A percentile compares a stretch with the other conserved stretches of the same genome.
Conservation (phyloP, 2,113 vertebrate genomes). For the Fulica atra region DNA sequence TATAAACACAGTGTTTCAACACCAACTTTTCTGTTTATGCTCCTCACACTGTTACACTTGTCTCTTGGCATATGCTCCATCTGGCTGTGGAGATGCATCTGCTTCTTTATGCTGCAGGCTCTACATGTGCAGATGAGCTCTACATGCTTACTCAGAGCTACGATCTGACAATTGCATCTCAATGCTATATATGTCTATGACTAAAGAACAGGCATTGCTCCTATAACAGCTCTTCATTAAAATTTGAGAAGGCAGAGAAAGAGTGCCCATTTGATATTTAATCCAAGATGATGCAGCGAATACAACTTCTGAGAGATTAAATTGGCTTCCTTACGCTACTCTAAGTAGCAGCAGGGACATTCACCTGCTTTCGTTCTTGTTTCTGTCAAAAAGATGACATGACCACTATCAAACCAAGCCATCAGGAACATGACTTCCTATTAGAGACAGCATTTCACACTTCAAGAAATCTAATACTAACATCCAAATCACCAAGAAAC, state of each 20-base stretch:
- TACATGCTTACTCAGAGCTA: neutral
- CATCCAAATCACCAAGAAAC: neutral
- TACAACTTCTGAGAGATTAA: neutral
- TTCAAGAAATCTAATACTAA: neutral
- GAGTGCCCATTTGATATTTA: neutral
- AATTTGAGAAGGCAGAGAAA: neutral
- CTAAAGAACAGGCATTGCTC: neutral
- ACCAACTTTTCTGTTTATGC: conserved; percentile 54
- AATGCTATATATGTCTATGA: neutral
- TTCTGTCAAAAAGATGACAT: neutral
- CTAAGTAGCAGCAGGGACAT: neutral
- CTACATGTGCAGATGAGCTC: conserved; percentile 53
- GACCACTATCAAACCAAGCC: neutral
- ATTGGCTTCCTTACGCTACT: neutral
- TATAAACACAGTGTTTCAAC: conserved; percentile 56
- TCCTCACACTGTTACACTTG: conserved; percentile 40
- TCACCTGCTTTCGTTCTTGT: neutral
- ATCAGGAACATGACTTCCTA: neutral
- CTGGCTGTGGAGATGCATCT: conserved; percentile 55
- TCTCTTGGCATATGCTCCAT: conserved; percentile 60
- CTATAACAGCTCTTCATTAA: neutral
- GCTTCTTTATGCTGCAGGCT: conserved; percentile 56
- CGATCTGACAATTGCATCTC: neutral
- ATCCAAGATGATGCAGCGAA: neutral
- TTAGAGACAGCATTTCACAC: neutral